Percentiles rank a stretch among this genome's conserved stretches.
phyloP scores from a whole-genome alignment of 2,797 vertebrate species.

The Parambassis ranga region DNA sequence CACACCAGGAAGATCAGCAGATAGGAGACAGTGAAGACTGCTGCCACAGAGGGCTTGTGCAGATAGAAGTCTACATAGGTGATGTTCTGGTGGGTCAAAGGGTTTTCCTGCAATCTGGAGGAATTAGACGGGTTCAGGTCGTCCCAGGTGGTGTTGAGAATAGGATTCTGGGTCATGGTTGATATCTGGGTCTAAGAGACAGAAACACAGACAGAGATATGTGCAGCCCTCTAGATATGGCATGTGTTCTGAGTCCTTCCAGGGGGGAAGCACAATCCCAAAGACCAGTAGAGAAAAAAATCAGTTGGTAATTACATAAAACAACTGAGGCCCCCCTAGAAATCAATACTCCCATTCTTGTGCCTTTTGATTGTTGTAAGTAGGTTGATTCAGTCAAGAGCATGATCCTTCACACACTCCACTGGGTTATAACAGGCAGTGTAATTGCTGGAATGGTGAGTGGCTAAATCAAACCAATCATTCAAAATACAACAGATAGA shows the following conservation, averaged over 20 bases:
- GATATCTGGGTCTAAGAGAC: constrained; percentile 17
- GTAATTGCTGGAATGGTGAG: no score
- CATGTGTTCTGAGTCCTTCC: not conserved
- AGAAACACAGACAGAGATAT: not conserved
- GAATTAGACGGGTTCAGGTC: constrained; percentile 52
- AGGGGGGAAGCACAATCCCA: not conserved
- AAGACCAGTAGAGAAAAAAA: constrained; percentile 1
- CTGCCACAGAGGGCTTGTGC: constrained; percentile 83
- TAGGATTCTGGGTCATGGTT: constrained; percentile 54
- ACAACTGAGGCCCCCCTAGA: not conserved
- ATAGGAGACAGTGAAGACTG: constrained; percentile 87
- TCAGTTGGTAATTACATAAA: constrained; percentile 23
- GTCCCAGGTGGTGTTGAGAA: constrained; percentile 61
- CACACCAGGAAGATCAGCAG: constrained; percentile 92
- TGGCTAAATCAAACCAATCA: no score
- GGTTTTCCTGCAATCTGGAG: constrained; percentile 14
- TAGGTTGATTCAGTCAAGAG: constrained; percentile 16
- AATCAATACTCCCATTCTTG: constrained; percentile 28
- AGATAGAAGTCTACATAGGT: constrained; percentile 91
- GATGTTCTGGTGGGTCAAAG: constrained; percentile 68
- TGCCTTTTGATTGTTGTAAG: not conserved
- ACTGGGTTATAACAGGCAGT: not conserved
- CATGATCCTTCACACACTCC: constrained; percentile 5
- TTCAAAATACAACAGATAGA: no score
- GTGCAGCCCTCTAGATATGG: not conserved